A percentile compares a stretch with the other conserved stretches of the same genome.
phyloP scores from a whole-genome alignment of 2,113 vertebrate species.

The Proterorhinus semilunaris region DNA sequence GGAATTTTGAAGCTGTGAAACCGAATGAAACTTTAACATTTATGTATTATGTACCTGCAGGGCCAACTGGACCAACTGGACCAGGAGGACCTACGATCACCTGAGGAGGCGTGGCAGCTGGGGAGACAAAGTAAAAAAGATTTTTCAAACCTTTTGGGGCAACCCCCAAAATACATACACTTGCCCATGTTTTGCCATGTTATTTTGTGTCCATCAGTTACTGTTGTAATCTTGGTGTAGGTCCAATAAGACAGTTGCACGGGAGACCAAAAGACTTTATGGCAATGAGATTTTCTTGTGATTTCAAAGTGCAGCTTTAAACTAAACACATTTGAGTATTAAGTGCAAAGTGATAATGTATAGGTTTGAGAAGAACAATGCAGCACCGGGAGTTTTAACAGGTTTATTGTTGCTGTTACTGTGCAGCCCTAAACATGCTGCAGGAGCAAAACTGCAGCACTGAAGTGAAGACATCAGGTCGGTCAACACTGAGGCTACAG shows the following conservation, averaged over 20 bases:
- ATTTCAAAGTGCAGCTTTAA: background rate
- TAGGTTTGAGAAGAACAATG: too few relatives aligned
- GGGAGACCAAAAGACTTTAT: background rate
- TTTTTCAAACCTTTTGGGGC: background rate
- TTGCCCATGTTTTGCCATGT: background rate
- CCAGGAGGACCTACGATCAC: slow-evolving; percentile 75
- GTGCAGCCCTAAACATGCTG: background rate
- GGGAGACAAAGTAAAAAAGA: background rate
- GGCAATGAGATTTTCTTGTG: too few relatives aligned
- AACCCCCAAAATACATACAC: too few relatives aligned
- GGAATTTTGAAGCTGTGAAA: background rate
- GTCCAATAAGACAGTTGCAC: background rate
- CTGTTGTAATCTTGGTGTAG: background rate
- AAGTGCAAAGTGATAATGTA: background rate
- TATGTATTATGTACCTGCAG: slow-evolving; percentile 52
- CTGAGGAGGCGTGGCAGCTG: slow-evolving; percentile 11
- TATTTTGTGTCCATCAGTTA: background rate
- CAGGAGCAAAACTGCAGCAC: slow-evolving; percentile 8
- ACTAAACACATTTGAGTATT: background rate
- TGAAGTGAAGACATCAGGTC: slow-evolving; percentile 25
- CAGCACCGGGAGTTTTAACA: background rate
- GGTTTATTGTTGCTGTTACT: background rate
- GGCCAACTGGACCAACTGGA: slow-evolving; percentile 58
- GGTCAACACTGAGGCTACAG: slow-evolving; percentile 22
- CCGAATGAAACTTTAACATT: background rate